Evolutionary conservation across 2,113 vertebrate species (phyloP).

Genomic region (Apteryx mantelli): DNA sequence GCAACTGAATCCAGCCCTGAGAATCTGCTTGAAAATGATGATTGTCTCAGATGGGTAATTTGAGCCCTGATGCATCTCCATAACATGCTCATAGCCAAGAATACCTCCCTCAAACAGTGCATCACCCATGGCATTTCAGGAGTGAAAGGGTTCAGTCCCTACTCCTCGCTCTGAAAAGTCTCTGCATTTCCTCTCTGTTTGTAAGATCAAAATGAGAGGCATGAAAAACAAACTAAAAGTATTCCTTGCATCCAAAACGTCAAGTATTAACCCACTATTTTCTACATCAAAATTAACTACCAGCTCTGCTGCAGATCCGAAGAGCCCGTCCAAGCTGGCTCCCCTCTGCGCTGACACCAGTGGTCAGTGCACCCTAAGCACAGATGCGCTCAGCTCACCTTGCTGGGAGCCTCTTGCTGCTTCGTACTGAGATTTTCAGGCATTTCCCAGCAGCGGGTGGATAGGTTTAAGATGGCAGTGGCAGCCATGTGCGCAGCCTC

Average conservation of each 20-base stretch:
- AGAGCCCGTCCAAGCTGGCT: neutral
- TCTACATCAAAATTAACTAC: neutral
- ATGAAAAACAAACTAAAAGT: neutral
- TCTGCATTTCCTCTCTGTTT: neutral
- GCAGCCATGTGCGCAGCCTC: constrained; percentile 98
- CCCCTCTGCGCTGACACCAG: neutral
- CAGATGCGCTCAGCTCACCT: constrained; percentile 73
- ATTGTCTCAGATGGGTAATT: neutral
- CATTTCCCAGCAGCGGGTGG: constrained; percentile 98
- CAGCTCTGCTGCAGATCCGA: neutral
- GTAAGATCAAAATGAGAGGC: neutral
- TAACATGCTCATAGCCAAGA: neutral
- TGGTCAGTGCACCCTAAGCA: too few species aligned
- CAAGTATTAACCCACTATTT: neutral
- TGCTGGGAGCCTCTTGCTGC: constrained; percentile 83
- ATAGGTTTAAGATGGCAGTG: constrained; percentile 97
- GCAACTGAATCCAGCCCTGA: neutral
- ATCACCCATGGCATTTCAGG: neutral
- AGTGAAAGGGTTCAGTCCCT: rapidly evolving
- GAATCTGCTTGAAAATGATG: neutral
- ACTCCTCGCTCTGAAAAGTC: neutral
- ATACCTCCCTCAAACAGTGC: neutral
- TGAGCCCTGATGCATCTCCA: rapidly evolving
- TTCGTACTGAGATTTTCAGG: constrained; percentile 97
- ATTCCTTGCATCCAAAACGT: neutral